phyloP scores from a whole-genome alignment of 1,140 invertebrate genomes.

The Drosophila navojoa region DNA sequence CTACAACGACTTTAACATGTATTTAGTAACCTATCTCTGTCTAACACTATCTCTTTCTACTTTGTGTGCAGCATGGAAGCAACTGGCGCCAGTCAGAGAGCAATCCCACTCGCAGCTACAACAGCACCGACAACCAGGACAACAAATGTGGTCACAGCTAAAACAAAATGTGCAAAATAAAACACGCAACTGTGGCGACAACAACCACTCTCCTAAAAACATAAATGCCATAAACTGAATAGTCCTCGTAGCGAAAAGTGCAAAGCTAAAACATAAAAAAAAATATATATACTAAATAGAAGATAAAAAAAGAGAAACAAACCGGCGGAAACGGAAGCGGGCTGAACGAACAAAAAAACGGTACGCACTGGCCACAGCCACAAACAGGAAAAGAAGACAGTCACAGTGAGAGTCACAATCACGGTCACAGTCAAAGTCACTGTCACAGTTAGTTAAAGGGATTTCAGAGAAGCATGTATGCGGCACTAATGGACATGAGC shows the following conservation, averaged over 20 bases:
- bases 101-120: slow-evolving; percentile 15
- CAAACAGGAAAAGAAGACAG: neutral
- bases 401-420: neutral
- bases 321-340: slow-evolving; percentile 54
- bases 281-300: neutral
- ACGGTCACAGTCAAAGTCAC: neutral
- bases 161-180: slow-evolving; percentile 75
- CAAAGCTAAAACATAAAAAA: slow-evolving; percentile 8
- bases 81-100: slow-evolving; percentile 49
- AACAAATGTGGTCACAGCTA: slow-evolving; percentile 49
- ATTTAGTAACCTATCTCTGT: neutral
- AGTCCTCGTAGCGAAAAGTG: slow-evolving; percentile 32
- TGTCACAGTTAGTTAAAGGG: neutral
- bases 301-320: slow-evolving; percentile 22
- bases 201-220: slow-evolving; percentile 30
- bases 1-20: slow-evolving; percentile 22
- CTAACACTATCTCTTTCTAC: slow-evolving; percentile 4
- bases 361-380: slow-evolving; percentile 16
- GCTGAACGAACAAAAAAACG: slow-evolving; percentile 18
- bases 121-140: slow-evolving; percentile 3
- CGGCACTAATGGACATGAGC: slow-evolving; percentile 63
- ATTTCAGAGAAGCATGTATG: slow-evolving; percentile 41
- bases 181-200: slow-evolving; percentile 59
- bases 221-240: slow-evolving; percentile 56
- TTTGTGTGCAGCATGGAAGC: slow-evolving; percentile 38